Conservation (phyloP, 1,140 invertebrate species). For the Radopholus similis region DNA sequence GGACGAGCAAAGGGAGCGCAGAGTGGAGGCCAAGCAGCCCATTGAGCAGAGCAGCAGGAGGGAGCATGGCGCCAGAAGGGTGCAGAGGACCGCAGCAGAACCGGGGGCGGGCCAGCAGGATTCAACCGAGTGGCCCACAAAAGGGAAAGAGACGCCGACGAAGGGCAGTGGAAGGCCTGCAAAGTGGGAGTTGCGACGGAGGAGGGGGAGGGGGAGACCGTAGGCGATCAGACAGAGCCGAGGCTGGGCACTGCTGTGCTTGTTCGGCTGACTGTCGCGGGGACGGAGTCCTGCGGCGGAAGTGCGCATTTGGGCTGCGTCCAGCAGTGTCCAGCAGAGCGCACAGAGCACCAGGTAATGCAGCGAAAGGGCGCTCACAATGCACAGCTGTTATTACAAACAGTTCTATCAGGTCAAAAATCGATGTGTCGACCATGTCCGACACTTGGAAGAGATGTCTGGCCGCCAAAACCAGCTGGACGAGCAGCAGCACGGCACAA, state of each 20-base stretch:
- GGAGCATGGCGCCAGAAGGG: background rate
- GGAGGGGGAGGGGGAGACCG: background rate
- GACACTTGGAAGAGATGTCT: no score
- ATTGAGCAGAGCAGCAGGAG: background rate
- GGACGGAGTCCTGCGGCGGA: background rate
- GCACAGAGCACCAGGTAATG: constrained; percentile 1
- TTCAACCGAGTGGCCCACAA: background rate
- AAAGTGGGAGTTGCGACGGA: background rate
- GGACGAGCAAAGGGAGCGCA: background rate
- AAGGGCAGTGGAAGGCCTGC: background rate
- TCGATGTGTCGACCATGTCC: no score
- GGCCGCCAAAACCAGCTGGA: no score
- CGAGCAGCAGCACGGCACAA: no score
- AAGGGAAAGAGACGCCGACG: background rate
- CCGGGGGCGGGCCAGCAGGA: background rate
- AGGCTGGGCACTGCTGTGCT: background rate
- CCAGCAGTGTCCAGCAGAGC: constrained; percentile 9
- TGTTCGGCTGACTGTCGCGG: background rate
- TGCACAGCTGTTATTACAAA: no score
- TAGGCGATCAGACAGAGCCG: background rate
- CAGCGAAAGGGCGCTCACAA: background rate
- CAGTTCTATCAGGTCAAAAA: no score
- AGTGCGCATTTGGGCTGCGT: background rate
- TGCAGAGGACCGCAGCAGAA: background rate
- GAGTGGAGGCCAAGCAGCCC: background rate